Evolutionary conservation across 92 coral and sea anemone species (phyloP).

Genomic region (Ricordea florida): DNA sequence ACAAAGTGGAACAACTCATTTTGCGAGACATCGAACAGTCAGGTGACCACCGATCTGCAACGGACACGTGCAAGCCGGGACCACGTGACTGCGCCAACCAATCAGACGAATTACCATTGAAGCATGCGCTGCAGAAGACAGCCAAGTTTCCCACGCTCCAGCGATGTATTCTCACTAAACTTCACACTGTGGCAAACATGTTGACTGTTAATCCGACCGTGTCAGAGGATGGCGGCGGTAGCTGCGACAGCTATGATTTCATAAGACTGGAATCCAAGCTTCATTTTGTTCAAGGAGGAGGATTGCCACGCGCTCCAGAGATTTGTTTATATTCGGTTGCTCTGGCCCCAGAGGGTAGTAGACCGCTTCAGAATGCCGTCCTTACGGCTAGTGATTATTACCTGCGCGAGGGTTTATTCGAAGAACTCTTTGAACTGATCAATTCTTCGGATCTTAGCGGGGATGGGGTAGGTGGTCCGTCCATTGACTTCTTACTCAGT

Average conservation of each 20-base stretch:
- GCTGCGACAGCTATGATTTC: constrained; percentile 69
- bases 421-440: constrained; percentile 78
- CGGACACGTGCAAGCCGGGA: neutral
- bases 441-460: constrained; percentile 67
- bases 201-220: constrained; percentile 57
- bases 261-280: constrained; percentile 58
- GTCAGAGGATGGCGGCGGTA: constrained; percentile 25
- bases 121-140: constrained; percentile 60
- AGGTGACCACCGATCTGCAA: neutral
- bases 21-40: neutral
- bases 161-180: constrained; percentile 79
- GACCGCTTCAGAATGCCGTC: constrained; percentile 67
- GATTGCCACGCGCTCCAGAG: constrained; percentile 42
- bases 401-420: constrained; percentile 78
- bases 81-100: constrained; percentile 5
- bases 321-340: constrained; percentile 71
- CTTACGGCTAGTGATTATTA: constrained; percentile 73
- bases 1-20: neutral
- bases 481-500: constrained; percentile 79
- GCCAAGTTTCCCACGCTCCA: constrained; percentile 78
- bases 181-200: constrained; percentile 82
- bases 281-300: constrained; percentile 34
- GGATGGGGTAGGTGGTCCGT: constrained; percentile 67
- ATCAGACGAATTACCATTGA: constrained; percentile 65
- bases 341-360: constrained; percentile 65